These are phyloP conservation scores for Platypus cylindrus DNA, from an alignment of 2,888 invertebrate species.

Conservation along the genomic window DNA sequence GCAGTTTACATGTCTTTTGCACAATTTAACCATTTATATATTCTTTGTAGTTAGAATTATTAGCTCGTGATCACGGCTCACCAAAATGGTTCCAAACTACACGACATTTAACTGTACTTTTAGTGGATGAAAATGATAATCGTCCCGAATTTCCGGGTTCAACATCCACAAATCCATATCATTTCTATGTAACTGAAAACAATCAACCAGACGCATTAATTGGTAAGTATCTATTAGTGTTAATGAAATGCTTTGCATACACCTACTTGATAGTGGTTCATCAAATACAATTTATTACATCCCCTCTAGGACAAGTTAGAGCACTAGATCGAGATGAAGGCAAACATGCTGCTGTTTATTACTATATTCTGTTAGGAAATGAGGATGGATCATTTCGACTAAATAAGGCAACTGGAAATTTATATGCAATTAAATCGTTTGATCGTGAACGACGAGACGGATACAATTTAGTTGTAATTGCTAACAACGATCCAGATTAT, in stretches of 20 bases:
- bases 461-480: slow-evolving; percentile 66
- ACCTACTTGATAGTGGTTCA: background rate
- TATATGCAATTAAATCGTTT: slow-evolving; percentile 66
- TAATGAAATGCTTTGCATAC: background rate
- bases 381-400: slow-evolving; percentile 64
- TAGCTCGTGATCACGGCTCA: slow-evolving; percentile 71
- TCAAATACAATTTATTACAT: background rate
- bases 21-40: background rate
- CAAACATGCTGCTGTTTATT: slow-evolving; percentile 70
- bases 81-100: slow-evolving; percentile 70
- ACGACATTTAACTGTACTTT: slow-evolving; percentile 57
- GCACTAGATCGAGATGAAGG: slow-evolving; percentile 69
- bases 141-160: slow-evolving; percentile 59
- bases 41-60: slow-evolving; percentile 51
- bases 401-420: slow-evolving; percentile 66
- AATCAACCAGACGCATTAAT: slow-evolving; percentile 47
- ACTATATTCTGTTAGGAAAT: slow-evolving; percentile 69
- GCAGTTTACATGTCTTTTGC: background rate
- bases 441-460: slow-evolving; percentile 68
- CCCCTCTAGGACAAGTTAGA: slow-evolving; percentile 47
- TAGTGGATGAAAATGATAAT: slow-evolving; percentile 74
- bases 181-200: slow-evolving; percentile 63
- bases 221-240: slow-evolving; percentile 35
- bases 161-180: slow-evolving; percentile 45
- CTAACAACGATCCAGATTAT: slow-evolving; percentile 70